A percentile compares a stretch with the other conserved stretches of the same genome.
Evolutionary conservation across 2,888 invertebrate genomes (phyloP).

Genomic region (Leucophenga maculata): DNA sequence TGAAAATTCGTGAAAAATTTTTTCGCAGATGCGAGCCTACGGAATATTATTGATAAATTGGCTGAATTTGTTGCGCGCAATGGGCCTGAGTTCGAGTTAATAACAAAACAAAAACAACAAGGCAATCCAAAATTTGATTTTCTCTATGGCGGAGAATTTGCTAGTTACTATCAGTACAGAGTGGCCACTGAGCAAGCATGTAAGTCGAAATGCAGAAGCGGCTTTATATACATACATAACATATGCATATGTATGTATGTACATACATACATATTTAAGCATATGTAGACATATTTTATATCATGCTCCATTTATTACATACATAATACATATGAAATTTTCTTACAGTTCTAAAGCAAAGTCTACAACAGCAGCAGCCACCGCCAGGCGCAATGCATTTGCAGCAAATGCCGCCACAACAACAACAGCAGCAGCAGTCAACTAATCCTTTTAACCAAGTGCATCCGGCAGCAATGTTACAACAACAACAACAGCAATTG

Average conservation of each 20-base stretch:
- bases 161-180: slow-evolving; percentile 97
- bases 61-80: slow-evolving; percentile 99
- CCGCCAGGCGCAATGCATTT: slow-evolving; percentile 48
- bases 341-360: slow-evolving; percentile 83
- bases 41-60: slow-evolving; percentile 98
- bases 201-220: slow-evolving; percentile 73
- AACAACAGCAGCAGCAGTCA: slow-evolving; percentile 62
- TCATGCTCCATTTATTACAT: too few relatives aligned
- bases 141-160: slow-evolving; percentile 95
- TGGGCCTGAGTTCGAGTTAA: slow-evolving; percentile 99
- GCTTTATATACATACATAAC: not conserved
- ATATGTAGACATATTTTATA: too few relatives aligned
- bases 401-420: slow-evolving; percentile 51
- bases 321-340: not conserved
- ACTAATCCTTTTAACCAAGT: slow-evolving; percentile 30
- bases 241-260: not conserved
- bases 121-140: slow-evolving; percentile 98
- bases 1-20: slow-evolving; percentile 7
- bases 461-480: slow-evolving; percentile 52
- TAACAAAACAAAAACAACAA: slow-evolving; percentile 98
- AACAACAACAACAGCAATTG: slow-evolving; percentile 40
- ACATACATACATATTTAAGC: too few relatives aligned
- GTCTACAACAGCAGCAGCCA: slow-evolving; percentile 71
- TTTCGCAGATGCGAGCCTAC: slow-evolving; percentile 86
- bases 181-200: slow-evolving; percentile 95